These are phyloP conservation scores for Chloroclystis v-ata DNA, from an alignment of 2,888 invertebrate genomes.

Conservation along the genomic window DNA sequence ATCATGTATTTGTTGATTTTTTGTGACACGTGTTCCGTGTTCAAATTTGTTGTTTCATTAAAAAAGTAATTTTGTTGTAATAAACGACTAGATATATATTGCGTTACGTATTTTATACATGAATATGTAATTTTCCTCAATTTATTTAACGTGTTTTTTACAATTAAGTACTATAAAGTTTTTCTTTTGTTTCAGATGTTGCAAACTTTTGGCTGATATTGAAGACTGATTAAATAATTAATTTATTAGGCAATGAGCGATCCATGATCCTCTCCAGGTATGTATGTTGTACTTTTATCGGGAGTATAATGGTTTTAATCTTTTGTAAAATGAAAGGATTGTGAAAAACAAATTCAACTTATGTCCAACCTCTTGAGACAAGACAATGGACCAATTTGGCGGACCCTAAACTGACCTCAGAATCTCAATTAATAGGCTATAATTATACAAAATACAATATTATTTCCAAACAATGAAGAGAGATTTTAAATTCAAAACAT, in stretches of 20 bases:
- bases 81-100: conserved; percentile 38
- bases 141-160: conserved; percentile 41
- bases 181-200: conserved; percentile 65
- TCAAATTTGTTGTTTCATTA: conserved; percentile 44
- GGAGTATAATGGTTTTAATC: not conserved
- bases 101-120: conserved; percentile 37
- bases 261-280: conserved; percentile 60
- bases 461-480: conserved; percentile 69
- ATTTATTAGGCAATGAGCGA: conserved; percentile 59
- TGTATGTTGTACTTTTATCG: not conserved
- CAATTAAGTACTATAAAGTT: conserved; percentile 30
- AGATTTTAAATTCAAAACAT: conserved; percentile 74
- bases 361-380: not conserved
- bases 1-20: conserved; percentile 55
- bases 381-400: conserved; percentile 21
- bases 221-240: conserved; percentile 70
- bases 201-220: conserved; percentile 52
- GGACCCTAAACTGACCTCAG: conserved; percentile 17
- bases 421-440: conserved; percentile 14
- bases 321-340: not conserved
- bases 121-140: conserved; percentile 46
- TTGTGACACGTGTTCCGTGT: conserved; percentile 27
- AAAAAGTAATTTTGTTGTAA: conserved; percentile 54
- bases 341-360: not conserved
- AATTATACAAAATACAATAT: conserved; percentile 38